Evolutionary conservation across 35 echinoderm and acorn worm genomes (phyloP), one percentile per base, ranked within the genome.

Genomic region (Lytechinus variegatus): DNA sequence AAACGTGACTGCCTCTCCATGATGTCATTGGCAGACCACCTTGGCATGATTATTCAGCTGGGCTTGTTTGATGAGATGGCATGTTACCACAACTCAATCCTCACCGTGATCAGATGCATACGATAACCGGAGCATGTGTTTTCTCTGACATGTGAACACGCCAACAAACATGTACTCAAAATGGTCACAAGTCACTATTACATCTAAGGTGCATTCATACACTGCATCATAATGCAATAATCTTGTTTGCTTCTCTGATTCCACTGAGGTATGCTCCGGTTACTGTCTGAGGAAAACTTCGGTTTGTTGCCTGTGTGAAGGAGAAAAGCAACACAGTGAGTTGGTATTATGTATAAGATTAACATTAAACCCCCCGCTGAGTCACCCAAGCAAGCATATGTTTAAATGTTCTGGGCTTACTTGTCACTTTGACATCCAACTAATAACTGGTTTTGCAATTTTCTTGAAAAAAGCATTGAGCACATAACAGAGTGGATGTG

Each of bases 221-320:
- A 79, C 66, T 24, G 19, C 86, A 94, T 96, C 61, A 96, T 86
- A 89, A 97, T 9, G 95, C 94, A 91, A 96, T 94, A 10, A 99
- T 99, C 95, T 99, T 99, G 53, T 91, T 98, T 44, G 98, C 98
- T 95, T 99, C 97, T 72, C 98, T 95, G 61, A 99, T 96, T 19
- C 98, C 98, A 61, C 97, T 98, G 91, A 99, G 97, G 95, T 99
- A 99, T 19, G 97, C 98, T 52, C 98, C 98, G 11, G 98, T 99
- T 27, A 99, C 98, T 27, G 97, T 99, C 95, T 99, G 98, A 6
- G 98, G 98, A 86, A 99, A 99, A 53, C 97, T 97, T 92, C 98
- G 52, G 88, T 98, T 98, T 33, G 98, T 98, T 24, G 98, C 98
- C 98, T 99, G 97, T 53, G 28, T 27, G 54, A 94, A 90, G 19